Base-by-base conservation (phyloP, 2,888 invertebrate species). In the Orthosia gracilis region DNA sequence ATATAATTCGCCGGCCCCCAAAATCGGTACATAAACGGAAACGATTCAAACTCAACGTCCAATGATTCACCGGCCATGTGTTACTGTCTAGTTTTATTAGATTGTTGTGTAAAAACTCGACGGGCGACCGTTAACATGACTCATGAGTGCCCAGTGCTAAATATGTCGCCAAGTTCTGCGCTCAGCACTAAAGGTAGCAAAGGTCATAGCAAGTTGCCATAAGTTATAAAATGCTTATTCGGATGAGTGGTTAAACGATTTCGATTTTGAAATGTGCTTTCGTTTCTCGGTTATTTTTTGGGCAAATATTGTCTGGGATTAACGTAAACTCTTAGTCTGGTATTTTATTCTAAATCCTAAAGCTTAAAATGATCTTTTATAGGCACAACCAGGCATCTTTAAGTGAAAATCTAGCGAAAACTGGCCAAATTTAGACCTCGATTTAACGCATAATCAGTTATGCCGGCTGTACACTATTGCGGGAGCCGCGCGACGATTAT, bases 91-190 rank as follows among this genome's bases (percentile, higher is more conserved):
- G 76, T 83, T 87, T 83, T 84, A 85, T 85, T 83, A 83, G 78
- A 83, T 80, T 80, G 79, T 81, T 79, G 76, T 85, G 83, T 85
- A 87, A 89, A 88, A 88, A 87, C 76, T 80, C 50, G 73, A 74
- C 81, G 68, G 74, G 64, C 83, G 87, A 87, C 90, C 90, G 90
- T 90, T 90, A 89, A 82, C 40, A 82, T 90, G 90, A 90, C 63
- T 90, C 90, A 90, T 63, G 52, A 73, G 57, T 73, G 45, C 76
- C 69, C 66, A 73, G 73, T 13, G 68, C 87, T 83, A 83, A 80
- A 85, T 85, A 77, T 79, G 87, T 85, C 76, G 71, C 74, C 73
- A 68, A 80, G 82, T 80, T 84, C 76, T 85, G 87, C 81, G 69
- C 83, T 71, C 83, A 81, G 70, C 85, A 78, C 87, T 78, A 80